Evolutionary conservation across 2,888 invertebrate species (phyloP).

Genomic region (Halictus quadricinctus): DNA sequence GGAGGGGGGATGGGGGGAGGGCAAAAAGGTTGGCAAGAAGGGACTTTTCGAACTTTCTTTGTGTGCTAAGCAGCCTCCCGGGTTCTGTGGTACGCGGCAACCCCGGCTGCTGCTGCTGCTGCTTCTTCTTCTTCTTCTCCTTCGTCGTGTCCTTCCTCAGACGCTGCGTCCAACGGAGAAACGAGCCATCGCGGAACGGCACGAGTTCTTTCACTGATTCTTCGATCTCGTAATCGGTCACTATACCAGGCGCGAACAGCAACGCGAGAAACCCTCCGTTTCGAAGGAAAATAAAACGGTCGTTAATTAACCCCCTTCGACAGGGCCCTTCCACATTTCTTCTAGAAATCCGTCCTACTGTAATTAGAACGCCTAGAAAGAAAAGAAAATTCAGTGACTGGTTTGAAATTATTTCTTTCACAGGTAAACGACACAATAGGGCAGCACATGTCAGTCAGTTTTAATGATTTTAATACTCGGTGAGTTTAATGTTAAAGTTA

Average conservation of each 20-base stretch:
- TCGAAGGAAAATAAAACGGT: neutral
- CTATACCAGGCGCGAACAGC: conserved; percentile 37
- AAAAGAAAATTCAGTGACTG: neutral
- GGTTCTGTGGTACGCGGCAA: conserved; percentile 55
- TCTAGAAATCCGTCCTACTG: neutral
- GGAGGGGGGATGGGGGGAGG: conserved; percentile 38
- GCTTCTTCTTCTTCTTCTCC: conserved; percentile 14
- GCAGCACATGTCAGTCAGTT: no score
- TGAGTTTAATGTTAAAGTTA: no score
- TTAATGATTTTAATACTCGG: no score
- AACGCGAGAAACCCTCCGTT: conserved; percentile 22
- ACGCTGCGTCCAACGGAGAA: conserved; percentile 44
- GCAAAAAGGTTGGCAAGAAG: conserved; percentile 71
- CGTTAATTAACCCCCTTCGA: neutral
- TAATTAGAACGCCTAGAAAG: neutral
- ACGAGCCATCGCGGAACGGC: conserved; percentile 48
- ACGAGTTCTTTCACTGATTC: conserved; percentile 51
- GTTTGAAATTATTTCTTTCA: no score
- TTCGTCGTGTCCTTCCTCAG: conserved; percentile 52
- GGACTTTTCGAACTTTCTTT: conserved; percentile 78
- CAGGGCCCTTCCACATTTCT: neutral
- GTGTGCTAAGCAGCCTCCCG: conserved; percentile 78
- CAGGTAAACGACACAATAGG: no score
- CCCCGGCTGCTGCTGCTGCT: conserved; percentile 26
- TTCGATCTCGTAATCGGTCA: conserved; percentile 55